Evolutionary conservation across 2,113 vertebrate species (phyloP).

Genomic region (Glaucidium brasilianum): DNA sequence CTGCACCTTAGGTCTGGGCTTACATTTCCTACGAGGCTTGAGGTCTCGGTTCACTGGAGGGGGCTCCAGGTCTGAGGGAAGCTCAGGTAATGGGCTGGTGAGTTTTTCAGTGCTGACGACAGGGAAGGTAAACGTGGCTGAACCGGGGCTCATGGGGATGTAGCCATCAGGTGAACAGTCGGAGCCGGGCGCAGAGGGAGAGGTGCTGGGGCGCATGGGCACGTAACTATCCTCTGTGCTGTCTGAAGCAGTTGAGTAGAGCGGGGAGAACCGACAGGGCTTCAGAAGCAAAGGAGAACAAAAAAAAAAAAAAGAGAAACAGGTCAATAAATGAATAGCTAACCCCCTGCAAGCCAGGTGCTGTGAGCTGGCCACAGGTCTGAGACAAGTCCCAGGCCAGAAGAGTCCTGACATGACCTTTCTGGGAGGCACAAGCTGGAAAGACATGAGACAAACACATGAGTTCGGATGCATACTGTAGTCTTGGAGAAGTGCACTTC

Average conservation of each 20-base stretch:
- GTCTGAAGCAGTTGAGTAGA: conserved; percentile 35
- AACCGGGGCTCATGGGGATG: conserved; percentile 89
- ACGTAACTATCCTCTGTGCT: conserved; percentile 84
- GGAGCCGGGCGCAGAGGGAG: conserved; percentile 53
- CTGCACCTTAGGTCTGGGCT: conserved; percentile 15
- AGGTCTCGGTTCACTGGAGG: conserved; percentile 94
- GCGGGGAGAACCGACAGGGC: conserved; percentile 71
- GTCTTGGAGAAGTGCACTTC: neutral
- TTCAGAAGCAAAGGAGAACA: conserved; percentile 7
- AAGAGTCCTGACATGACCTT: neutral
- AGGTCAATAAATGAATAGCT: neutral
- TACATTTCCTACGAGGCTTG: conserved; percentile 91
- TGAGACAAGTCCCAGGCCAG: neutral
- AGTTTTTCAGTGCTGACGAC: conserved; percentile 69
- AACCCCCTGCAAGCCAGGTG: neutral
- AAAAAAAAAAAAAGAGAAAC: neutral
- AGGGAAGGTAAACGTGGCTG: conserved; percentile 58
- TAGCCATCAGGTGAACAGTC: conserved; percentile 80
- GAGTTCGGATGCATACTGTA: neutral
- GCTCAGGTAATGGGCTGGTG: conserved; percentile 64
- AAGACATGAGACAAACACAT: accelerated
- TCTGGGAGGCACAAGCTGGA: neutral
- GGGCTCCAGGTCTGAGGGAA: conserved; percentile 80
- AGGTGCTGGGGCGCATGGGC: conserved; percentile 83
- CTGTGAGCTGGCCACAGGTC: neutral